Conservation (phyloP, 2,113 vertebrate species). For the Gila orcuttii region DNA sequence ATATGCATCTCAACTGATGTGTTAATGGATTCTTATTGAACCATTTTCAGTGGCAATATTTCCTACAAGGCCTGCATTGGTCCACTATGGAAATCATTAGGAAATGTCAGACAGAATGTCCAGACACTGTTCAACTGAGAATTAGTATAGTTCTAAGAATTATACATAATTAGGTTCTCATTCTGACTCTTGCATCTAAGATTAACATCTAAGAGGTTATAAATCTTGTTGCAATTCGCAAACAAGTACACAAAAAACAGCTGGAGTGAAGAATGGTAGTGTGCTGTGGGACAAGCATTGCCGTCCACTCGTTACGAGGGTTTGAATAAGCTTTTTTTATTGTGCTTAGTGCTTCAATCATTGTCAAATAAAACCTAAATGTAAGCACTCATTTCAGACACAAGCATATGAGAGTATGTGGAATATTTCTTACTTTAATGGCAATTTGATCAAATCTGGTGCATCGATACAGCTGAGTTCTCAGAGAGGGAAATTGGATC, state of each 20-base stretch:
- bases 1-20: background rate
- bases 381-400: constrained; percentile 26
- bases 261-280: background rate
- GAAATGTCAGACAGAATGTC: background rate
- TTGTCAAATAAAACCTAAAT: constrained; percentile 22
- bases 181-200: background rate
- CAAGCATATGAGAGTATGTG: constrained; percentile 8
- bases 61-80: background rate
- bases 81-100: background rate
- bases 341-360: constrained; percentile 27
- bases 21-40: background rate
- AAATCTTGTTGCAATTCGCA: background rate
- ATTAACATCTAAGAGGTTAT: background rate
- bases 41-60: background rate
- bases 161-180: background rate
- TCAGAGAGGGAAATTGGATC: constrained; percentile 55
- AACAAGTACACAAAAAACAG: background rate
- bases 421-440: constrained; percentile 18
- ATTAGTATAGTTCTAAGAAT: background rate
- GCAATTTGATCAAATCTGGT: constrained; percentile 43
- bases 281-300: background rate
- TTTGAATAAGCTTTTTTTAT: background rate
- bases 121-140: background rate
- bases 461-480: constrained; percentile 43
- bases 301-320: background rate